Evolutionary conservation across 35 echinoderm and acorn worm genomes (phyloP).

Genomic region (Anneissia japonica): DNA sequence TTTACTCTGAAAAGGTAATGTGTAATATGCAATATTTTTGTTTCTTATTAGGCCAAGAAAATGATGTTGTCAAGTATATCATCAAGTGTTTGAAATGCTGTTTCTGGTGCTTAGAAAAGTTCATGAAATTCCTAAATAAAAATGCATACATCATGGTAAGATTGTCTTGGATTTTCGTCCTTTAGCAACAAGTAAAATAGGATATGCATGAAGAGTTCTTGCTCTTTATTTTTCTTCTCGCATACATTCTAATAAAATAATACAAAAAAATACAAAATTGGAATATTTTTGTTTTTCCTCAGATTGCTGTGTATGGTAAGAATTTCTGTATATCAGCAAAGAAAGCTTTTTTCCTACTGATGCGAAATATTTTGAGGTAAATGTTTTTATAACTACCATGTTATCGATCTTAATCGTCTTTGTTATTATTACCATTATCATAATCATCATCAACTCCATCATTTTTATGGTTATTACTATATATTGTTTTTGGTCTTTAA

Average conservation of each 20-base stretch:
- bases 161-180: too few relatives aligned
- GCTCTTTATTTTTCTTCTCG: too few relatives aligned
- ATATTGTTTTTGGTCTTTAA: too few relatives aligned
- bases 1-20: too few relatives aligned
- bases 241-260: too few relatives aligned
- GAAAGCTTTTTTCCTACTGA: conserved; percentile 83
- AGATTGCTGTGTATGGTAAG: conserved; percentile 91
- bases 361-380: conserved; percentile 93
- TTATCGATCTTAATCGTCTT: too few relatives aligned
- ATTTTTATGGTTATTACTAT: too few relatives aligned
- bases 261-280: too few relatives aligned
- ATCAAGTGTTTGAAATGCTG: conserved; percentile 87
- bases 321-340: conserved; percentile 95
- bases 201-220: too few relatives aligned
- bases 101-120: conserved; percentile 96
- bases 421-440: too few relatives aligned
- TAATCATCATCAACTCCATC: too few relatives aligned
- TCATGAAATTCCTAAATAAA: conserved; percentile 96
- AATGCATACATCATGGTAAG: conserved; percentile 98
- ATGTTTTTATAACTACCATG: not conserved
- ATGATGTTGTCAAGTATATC: conserved; percentile 63
- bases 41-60: conserved; percentile 59
- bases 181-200: too few relatives aligned
- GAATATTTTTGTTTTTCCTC: conserved; percentile 2
- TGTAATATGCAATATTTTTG: not conserved